Percentiles rank a stretch among this genome's conserved stretches.
phyloP scores from a whole-genome alignment of 2,888 invertebrate species.

The Disparrhopalites patrizii region DNA sequence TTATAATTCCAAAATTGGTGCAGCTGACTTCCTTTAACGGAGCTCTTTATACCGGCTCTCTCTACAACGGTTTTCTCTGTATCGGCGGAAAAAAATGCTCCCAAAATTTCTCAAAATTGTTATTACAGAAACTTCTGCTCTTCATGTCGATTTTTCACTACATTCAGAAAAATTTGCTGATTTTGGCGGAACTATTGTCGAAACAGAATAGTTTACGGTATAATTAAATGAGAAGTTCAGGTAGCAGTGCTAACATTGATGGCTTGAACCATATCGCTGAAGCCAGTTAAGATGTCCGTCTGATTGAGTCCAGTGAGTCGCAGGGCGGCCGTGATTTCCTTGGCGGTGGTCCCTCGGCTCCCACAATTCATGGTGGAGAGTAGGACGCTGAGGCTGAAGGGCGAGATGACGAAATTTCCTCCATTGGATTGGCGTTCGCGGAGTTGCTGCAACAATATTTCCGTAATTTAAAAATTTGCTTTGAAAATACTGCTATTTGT shows the following conservation, averaged over 20 bases:
- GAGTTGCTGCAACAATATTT: neutral
- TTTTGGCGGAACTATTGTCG: too few relatives aligned
- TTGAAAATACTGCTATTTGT: too few relatives aligned
- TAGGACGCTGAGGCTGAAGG: conserved; percentile 5
- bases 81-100: too few relatives aligned
- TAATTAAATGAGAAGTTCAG: neutral
- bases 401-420: conserved; percentile 13
- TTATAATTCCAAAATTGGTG: neutral
- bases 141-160: too few relatives aligned
- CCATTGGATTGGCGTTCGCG: neutral
- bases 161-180: too few relatives aligned
- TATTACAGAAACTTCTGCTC: too few relatives aligned
- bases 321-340: conserved; percentile 12
- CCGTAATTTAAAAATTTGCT: neutral
- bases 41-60: too few relatives aligned
- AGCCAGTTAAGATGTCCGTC: conserved; percentile 2
- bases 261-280: neutral
- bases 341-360: neutral
- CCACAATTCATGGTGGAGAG: conserved; percentile 8
- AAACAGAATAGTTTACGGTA: neutral
- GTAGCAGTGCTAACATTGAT: neutral
- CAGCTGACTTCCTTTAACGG: neutral
- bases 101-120: too few relatives aligned
- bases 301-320: conserved; percentile 7
- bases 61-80: too few relatives aligned